Base-by-base conservation (phyloP, 1,140 invertebrate species). In the Zaprionus nigranus region DNA sequence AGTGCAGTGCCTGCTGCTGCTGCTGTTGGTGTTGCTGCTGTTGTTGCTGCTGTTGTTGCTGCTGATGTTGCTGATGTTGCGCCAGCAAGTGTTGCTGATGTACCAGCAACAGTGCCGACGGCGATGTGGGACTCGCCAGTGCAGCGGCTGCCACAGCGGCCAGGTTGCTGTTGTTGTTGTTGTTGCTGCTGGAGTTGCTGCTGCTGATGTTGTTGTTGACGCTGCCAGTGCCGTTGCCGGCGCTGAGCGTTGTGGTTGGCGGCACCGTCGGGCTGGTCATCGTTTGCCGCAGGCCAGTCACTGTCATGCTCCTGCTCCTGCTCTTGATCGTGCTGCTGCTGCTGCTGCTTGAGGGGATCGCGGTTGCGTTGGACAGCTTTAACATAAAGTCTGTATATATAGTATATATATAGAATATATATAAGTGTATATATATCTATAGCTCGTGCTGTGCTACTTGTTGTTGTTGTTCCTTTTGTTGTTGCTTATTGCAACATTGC, bases 101-200 rank as follows among this genome's bases (percentile, higher is more conserved):
- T 65, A 94, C 94, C 36, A 94, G 93, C 59, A 94, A 90, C 75
- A 94, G 90, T n/a, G 94, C 93, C 73, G 94, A 94, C 88, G 93
- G 94, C 71, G 91, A 92, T 71, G 91, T 92, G 58, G 91, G 91
- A 67, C 86, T 92, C 28, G 79, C 54, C 61, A 91, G 43, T 38
- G 49, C 67, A 17, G 67, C 72, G 26, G 54, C 62, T 5, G 62
- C 73, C 34, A 63, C 72, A 40, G 34, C 58, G 5, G 54, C 77
- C 46, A 67, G 51, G 75, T 70, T 72, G 79, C 34, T 46, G 60
- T 53, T 69, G 75, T 20, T 75, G 74, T 63, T 79, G 75, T 73
- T 78, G 77, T 58, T 77, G 73, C 54, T 43, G 53, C 61, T 69
- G 70, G 22, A 73, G 74, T 66, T 79, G 75, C 75, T 78, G 77